phyloP scores from a whole-genome alignment of 2,113 vertebrate species.

The Megaleporinus macrocephalus region DNA sequence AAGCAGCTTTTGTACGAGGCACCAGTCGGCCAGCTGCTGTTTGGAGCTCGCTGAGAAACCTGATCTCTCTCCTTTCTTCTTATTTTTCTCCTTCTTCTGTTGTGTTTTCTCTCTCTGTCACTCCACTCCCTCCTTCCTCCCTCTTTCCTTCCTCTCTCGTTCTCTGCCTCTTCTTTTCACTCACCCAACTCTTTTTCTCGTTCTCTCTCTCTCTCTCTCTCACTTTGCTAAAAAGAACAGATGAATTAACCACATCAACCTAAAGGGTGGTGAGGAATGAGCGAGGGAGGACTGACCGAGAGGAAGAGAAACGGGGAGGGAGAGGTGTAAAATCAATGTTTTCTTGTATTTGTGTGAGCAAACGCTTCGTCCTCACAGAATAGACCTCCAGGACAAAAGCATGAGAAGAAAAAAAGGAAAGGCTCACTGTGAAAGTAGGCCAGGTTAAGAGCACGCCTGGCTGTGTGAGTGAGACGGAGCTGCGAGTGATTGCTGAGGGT shows the following conservation, averaged over 20 bases:
- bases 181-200: too few species aligned
- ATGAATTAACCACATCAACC: conserved; percentile 35
- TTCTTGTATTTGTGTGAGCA: not conserved
- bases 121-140: too few species aligned
- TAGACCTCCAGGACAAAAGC: conserved; percentile 5
- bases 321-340: not conserved
- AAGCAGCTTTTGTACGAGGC: conserved; percentile 36
- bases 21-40: conserved; percentile 48
- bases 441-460: conserved; percentile 32
- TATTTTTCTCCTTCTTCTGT: not conserved
- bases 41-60: conserved; percentile 30
- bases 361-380: not conserved
- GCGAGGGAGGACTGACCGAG: not conserved
- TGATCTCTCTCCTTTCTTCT: conserved; percentile 31
- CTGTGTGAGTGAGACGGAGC: not conserved
- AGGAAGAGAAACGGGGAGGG: conserved; percentile 1
- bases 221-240: conserved; percentile 12
- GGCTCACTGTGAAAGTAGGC: conserved; percentile 49
- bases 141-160: too few species aligned
- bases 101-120: too few species aligned
- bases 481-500: conserved; percentile 39
- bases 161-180: too few species aligned
- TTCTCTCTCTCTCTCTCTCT: too few species aligned
- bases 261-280: conserved; percentile 22
- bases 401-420: not conserved